Conservation (phyloP, 1,140 invertebrate species). For the Babylonia areolata region DNA sequence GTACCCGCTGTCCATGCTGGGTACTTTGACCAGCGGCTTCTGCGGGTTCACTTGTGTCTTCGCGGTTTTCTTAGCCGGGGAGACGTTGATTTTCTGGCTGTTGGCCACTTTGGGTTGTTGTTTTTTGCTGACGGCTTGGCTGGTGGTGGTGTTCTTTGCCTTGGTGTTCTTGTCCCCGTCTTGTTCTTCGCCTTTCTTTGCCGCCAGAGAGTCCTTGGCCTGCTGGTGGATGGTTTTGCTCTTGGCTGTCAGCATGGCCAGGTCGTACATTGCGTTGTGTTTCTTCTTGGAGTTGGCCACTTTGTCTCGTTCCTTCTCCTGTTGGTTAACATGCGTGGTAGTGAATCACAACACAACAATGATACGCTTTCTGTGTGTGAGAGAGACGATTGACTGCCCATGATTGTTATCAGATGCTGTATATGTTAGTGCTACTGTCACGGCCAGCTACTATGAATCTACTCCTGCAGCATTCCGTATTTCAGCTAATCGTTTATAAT, state of each 20-base stretch:
- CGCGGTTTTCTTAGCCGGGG: conserved; percentile 25
- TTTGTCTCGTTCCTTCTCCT: conserved; percentile 57
- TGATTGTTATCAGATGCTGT: no score
- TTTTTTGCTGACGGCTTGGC: not conserved
- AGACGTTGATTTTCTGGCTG: conserved; percentile 39
- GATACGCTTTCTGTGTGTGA: no score
- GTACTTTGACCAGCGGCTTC: conserved; percentile 62
- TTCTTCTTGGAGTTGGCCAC: conserved; percentile 46
- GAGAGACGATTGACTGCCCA: no score
- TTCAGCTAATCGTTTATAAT: no score
- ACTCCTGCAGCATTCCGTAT: no score
- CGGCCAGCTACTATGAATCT: no score
- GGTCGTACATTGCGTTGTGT: conserved; percentile 49
- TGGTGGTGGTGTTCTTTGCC: no score
- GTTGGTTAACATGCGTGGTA: not conserved
- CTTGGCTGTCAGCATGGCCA: conserved; percentile 36
- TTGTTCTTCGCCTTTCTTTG: conserved; percentile 19
- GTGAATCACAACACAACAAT: not conserved
- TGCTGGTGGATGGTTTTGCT: conserved; percentile 19
- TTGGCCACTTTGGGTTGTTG: not conserved
- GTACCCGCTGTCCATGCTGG: conserved; percentile 67
- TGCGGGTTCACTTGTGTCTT: conserved; percentile 38
- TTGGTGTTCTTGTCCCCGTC: not conserved
- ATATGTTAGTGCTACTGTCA: no score
- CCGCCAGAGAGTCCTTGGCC: not conserved